Evolutionary conservation across 1,140 invertebrate genomes (phyloP), one percentile per base, ranked within the genome.

Genomic region (Danaus melanippus): DNA sequence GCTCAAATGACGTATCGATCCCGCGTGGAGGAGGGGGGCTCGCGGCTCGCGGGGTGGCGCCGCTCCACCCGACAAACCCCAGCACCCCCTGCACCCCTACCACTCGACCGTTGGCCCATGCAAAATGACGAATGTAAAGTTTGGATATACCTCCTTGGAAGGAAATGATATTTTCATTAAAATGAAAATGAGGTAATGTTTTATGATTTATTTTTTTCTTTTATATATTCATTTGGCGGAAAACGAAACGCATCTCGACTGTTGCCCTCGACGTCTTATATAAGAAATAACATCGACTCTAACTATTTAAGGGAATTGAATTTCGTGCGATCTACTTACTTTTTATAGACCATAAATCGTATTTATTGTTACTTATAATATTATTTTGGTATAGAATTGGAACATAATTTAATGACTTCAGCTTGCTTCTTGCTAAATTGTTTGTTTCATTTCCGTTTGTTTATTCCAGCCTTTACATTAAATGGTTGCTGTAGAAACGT

Each of bases 51-150:
- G 72, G 78, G 77, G 77, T 77, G 77, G 83, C 83, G 71, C 79
- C 79, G 70, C 77, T 79, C 74, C 82, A 77, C 83, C 80, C 77
- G 77, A 73, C 72, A 71, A 66, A 60, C 60, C 21, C 69, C 62
- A 59, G 11, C 48, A 70, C 65, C 74, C 79, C 71, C 62, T 60
- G 66, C 71, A 71, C 74, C 74, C 79, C 79, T 62, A 67, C 80
- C 75, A 79, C 79, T 83, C 78, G 80, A 82, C 79, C 80, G 76
- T 83, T 81, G 81, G 83, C 83, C 83, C 83, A 86, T 86, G 81
- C 81, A 86, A 86, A 84, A 84, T 86, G 81, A 86, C 83, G 81
- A 79, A 86, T 86, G 83, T 86, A 86, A 84, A 86, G 75, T 86
- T 86, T 82, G 83, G 81, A 83, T 86, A 84, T 82, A 84, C 77